phyloP scores from a whole-genome alignment of 1,140 invertebrate genomes.

The Nymphalis io region DNA sequence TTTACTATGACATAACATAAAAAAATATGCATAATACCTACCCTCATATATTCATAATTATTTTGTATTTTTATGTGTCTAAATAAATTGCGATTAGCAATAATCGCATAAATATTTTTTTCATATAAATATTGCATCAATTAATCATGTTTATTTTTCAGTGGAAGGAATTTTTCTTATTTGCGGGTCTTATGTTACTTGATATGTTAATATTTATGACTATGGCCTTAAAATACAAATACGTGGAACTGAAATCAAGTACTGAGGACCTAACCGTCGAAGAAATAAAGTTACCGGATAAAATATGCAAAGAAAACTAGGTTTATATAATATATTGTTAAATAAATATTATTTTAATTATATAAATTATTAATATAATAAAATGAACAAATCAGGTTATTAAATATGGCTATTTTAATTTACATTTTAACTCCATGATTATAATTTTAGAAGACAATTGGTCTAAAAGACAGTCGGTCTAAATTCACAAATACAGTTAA shows the following conservation, averaged over 20 bases:
- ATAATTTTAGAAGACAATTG: no score
- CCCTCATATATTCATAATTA: no score
- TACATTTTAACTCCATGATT: no score
- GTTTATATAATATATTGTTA: slow-evolving; percentile 6
- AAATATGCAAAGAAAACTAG: slow-evolving; percentile 35
- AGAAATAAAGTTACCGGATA: slow-evolving; percentile 54
- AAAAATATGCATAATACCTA: no score
- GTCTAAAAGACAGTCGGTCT: no score
- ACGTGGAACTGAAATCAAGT: slow-evolving; percentile 76
- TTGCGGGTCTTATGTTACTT: slow-evolving; percentile 90
- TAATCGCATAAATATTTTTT: slow-evolving; percentile 4
- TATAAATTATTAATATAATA: slow-evolving; percentile 13
- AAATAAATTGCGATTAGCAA: no score
- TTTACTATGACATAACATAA: no score
- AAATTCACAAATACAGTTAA: no score
- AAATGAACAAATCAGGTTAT: slow-evolving; percentile 5
- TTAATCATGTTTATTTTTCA: slow-evolving; percentile 70
- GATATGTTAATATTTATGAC: slow-evolving; percentile 91
- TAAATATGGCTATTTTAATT: not conserved
- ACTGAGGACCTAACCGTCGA: slow-evolving; percentile 56
- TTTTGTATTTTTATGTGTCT: no score
- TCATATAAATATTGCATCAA: not conserved
- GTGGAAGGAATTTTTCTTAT: slow-evolving; percentile 93
- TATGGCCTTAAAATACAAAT: slow-evolving; percentile 88
- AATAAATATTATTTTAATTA: slow-evolving; percentile 17